These are phyloP conservation scores for Gonioctena quinquepunctata DNA, from an alignment of 1,140 invertebrate species.

Conservation along the genomic window DNA sequence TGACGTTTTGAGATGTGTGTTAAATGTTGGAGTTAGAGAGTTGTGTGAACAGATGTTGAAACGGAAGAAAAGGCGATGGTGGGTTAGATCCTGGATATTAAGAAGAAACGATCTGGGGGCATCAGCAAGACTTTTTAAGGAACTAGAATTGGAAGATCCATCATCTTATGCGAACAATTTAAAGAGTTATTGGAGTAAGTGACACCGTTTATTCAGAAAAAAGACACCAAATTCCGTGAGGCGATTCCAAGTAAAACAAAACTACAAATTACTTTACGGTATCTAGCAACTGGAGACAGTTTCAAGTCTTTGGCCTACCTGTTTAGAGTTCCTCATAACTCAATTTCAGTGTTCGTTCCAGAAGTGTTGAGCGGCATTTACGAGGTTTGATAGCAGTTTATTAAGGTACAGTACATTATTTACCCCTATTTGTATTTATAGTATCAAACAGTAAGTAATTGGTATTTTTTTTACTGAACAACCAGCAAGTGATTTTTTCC, in stretches of 20 bases:
- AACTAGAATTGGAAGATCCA: slow-evolving; percentile 15
- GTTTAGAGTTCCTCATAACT: slow-evolving; percentile 20
- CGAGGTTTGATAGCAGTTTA: not conserved
- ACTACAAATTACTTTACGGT: slow-evolving; percentile 22
- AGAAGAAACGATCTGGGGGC: not conserved
- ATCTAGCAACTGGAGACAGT: slow-evolving; percentile 25
- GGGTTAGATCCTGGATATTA: not conserved
- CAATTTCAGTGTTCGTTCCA: slow-evolving; percentile 12
- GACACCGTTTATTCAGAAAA: slow-evolving; percentile 1
- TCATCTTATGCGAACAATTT: slow-evolving; percentile 13
- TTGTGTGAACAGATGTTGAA: slow-evolving; percentile 1
- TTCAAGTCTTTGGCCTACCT: slow-evolving; percentile 24
- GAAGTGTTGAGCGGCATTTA: slow-evolving; percentile 5
- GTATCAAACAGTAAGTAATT: not conserved
- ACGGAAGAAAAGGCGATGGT: slow-evolving; percentile 1
- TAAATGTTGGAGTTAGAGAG: not conserved
- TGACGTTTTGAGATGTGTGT: not conserved
- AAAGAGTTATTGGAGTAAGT: not conserved
- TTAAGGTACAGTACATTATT: not conserved
- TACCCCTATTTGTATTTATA: not conserved
- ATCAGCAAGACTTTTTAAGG: slow-evolving; percentile 6
- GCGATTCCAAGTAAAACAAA: slow-evolving; percentile 12
- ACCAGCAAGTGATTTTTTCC: not conserved
- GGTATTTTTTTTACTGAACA: not conserved
- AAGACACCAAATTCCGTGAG: slow-evolving; percentile 12